Conservation (phyloP, 2,113 vertebrate genomes). For the Lasiurus borealis region DNA sequence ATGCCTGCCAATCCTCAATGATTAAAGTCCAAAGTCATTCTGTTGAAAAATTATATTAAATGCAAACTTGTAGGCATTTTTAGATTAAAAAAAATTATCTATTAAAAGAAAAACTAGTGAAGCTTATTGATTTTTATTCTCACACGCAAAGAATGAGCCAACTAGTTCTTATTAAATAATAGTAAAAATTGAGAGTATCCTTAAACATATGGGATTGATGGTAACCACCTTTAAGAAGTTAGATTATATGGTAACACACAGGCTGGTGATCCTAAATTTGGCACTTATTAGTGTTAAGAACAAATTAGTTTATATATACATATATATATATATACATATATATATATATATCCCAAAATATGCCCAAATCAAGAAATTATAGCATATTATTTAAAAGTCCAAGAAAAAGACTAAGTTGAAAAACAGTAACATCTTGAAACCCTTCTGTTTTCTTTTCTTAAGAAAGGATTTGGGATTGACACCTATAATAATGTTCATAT, state of each 20-base stretch:
- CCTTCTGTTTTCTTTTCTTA: neutral
- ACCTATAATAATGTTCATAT: neutral
- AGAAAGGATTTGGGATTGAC: neutral
- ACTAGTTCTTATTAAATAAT: neutral
- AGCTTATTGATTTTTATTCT: neutral
- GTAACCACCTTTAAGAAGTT: neutral
- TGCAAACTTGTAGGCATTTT: neutral
- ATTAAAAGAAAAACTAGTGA: neutral
- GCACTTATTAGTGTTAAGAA: neutral
- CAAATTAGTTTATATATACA: neutral
- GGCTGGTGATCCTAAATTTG: neutral
- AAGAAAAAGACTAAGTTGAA: neutral
- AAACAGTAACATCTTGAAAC: constrained; percentile 2
- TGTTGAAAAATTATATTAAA: constrained; percentile 21
- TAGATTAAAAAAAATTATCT: neutral
- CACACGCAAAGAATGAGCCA: neutral
- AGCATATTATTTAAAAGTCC: neutral
- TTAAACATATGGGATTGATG: neutral
- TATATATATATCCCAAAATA: neutral
- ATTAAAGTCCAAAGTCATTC: neutral
- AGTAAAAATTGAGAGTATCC: neutral
- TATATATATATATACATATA: neutral
- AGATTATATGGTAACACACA: neutral
- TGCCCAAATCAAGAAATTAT: neutral
- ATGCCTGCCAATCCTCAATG: neutral